These are phyloP conservation scores for Calyptomena viridis DNA, from an alignment of 2,113 vertebrate species.

Conservation along the genomic window DNA sequence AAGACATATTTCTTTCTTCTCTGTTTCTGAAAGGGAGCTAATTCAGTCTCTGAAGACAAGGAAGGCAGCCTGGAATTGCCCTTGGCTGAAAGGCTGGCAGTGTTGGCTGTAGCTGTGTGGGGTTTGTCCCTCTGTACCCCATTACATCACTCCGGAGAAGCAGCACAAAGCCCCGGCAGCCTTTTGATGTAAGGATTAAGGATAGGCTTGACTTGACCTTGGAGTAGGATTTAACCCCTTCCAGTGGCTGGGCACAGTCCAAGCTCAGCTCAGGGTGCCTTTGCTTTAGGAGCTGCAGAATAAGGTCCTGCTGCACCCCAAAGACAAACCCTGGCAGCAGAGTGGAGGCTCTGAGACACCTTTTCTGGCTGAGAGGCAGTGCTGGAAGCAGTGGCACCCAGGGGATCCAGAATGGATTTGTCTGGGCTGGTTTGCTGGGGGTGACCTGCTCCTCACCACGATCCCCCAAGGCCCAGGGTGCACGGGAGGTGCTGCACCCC, in stretches of 20 bases:
- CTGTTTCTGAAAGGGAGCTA: neutral
- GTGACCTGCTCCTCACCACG: neutral
- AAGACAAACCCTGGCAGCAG: neutral
- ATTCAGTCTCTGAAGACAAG: neutral
- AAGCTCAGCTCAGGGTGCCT: neutral
- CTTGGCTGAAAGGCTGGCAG: neutral
- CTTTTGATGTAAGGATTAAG: neutral
- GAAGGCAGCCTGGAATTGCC: neutral
- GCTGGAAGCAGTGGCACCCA: neutral
- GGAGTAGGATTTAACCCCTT: neutral
- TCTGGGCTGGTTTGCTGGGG: neutral
- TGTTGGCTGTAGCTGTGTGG: neutral
- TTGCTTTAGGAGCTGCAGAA: neutral
- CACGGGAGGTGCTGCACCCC: neutral
- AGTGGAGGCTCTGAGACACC: neutral
- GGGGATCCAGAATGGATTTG: neutral
- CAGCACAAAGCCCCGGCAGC: neutral
- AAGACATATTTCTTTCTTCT: neutral
- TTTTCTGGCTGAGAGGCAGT: neutral
- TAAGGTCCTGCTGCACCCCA: neutral
- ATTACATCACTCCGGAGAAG: neutral
- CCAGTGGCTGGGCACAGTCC: neutral
- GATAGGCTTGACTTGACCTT: neutral
- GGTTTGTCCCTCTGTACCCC: neutral
- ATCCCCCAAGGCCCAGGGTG: neutral